Evolutionary conservation across 1,140 invertebrate genomes (phyloP).

Genomic region (Achroia grisella): DNA sequence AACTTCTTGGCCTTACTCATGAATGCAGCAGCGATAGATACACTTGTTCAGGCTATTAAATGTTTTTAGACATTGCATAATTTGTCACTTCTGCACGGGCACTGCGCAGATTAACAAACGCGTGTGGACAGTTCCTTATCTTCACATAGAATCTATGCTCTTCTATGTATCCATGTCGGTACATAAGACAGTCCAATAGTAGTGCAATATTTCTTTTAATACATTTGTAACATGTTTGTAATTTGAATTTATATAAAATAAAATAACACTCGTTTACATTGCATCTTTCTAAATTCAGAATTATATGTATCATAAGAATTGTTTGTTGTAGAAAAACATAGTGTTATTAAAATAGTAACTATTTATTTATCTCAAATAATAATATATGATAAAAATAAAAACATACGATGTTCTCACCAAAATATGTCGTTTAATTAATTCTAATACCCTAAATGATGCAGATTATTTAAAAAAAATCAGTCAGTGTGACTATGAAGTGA

Average conservation of each 20-base stretch:
- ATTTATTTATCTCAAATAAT: constrained; percentile 58
- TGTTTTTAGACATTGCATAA: constrained; percentile 1
- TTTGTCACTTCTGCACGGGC: too few relatives aligned
- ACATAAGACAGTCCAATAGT: neutral
- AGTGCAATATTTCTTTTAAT: constrained; percentile 23
- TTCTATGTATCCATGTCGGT: too few relatives aligned
- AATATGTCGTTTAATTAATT: constrained; percentile 8
- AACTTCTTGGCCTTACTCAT: too few relatives aligned
- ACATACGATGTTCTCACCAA: constrained; percentile 31
- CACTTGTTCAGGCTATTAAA: too few relatives aligned
- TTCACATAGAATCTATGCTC: too few relatives aligned
- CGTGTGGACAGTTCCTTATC: too few relatives aligned
- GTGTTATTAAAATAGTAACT: constrained; percentile 40
- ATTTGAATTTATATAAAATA: constrained; percentile 11
- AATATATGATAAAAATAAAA: constrained; percentile 47
- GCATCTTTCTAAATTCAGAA: constrained; percentile 27
- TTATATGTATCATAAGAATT: constrained; percentile 35
- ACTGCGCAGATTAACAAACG: neutral
- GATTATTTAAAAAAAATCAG: too few relatives aligned
- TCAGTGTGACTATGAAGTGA: too few relatives aligned
- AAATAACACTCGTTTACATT: constrained; percentile 9
- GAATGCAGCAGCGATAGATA: too few relatives aligned
- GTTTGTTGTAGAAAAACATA: constrained; percentile 43
- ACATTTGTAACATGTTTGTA: constrained; percentile 7
- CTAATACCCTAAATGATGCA: too few relatives aligned